Evolutionary conservation across 2,888 invertebrate genomes (phyloP).

Genomic region (Eugnorisma glareosa): DNA sequence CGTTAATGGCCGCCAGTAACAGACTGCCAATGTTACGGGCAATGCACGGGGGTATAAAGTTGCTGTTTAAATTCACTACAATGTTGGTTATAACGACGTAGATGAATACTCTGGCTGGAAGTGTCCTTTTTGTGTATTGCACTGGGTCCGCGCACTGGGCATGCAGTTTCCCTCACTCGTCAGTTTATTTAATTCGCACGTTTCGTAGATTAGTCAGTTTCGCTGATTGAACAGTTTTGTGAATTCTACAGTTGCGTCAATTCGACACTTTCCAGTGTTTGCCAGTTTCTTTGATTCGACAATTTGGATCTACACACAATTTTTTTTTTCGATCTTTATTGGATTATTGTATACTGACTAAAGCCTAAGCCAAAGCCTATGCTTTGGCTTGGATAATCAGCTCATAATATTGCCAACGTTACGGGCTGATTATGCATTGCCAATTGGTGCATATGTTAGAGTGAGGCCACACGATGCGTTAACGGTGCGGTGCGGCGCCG

Average conservation of each 20-base stretch:
- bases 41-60: slow-evolving; percentile 53
- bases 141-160: background rate
- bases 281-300: background rate
- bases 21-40: slow-evolving; percentile 47
- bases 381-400: too few relatives aligned
- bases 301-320: too few relatives aligned
- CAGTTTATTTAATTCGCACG: too few relatives aligned
- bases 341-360: too few relatives aligned
- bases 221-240: background rate
- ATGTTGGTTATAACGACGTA: slow-evolving; percentile 29
- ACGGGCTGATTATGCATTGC: too few relatives aligned
- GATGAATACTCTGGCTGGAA: slow-evolving; percentile 26
- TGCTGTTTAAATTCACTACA: slow-evolving; percentile 62
- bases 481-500: too few relatives aligned
- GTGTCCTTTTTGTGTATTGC: background rate
- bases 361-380: too few relatives aligned
- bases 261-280: background rate
- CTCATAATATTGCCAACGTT: too few relatives aligned
- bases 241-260: background rate
- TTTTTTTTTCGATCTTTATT: too few relatives aligned
- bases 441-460: background rate
- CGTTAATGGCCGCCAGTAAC: slow-evolving; percentile 54
- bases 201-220: background rate
- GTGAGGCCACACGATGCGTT: too few relatives aligned
- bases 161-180: background rate